A percentile compares a stretch with the other conserved stretches of the same genome.
phyloP scores from a whole-genome alignment of 2,797 vertebrate species.

The Pseudochromis fuscus region DNA sequence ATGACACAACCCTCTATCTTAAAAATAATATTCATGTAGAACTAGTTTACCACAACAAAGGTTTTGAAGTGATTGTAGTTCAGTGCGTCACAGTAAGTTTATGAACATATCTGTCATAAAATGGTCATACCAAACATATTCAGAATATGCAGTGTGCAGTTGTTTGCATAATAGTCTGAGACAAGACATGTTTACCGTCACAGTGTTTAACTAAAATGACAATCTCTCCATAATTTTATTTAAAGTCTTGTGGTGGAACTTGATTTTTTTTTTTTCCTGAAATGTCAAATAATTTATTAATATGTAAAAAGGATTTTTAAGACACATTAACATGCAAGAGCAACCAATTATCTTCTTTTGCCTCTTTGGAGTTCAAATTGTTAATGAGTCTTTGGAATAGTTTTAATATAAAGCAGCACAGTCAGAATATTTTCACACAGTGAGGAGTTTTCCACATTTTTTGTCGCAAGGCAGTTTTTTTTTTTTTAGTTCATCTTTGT shows the following conservation, averaged over 20 bases:
- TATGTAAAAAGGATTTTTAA: conserved; percentile 7
- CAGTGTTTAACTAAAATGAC: too few species aligned
- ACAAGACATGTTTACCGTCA: background rate
- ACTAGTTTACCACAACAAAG: too few species aligned
- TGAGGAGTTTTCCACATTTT: conserved; percentile 1
- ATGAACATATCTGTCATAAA: background rate
- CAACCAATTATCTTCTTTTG: conserved; percentile 17
- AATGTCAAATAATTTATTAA: too few species aligned
- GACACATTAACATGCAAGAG: conserved; percentile 6
- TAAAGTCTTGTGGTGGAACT: too few species aligned
- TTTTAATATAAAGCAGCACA: conserved; percentile 15
- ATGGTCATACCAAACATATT: background rate
- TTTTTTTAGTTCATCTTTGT: conserved; percentile 33
- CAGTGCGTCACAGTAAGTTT: background rate
- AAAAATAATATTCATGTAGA: background rate
- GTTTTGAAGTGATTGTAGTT: background rate
- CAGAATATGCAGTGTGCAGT: background rate
- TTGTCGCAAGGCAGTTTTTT: conserved; percentile 29
- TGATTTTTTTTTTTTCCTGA: too few species aligned
- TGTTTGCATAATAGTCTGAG: background rate
- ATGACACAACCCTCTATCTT: background rate
- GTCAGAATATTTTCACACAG: conserved; percentile 5
- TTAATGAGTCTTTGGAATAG: conserved; percentile 20
- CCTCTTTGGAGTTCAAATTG: conserved; percentile 8
- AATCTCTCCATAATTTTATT: background rate